Percentiles rank a stretch among this genome's conserved stretches.
phyloP scores from a whole-genome alignment of 2,888 invertebrate species.

The Sthenelais limicola region DNA sequence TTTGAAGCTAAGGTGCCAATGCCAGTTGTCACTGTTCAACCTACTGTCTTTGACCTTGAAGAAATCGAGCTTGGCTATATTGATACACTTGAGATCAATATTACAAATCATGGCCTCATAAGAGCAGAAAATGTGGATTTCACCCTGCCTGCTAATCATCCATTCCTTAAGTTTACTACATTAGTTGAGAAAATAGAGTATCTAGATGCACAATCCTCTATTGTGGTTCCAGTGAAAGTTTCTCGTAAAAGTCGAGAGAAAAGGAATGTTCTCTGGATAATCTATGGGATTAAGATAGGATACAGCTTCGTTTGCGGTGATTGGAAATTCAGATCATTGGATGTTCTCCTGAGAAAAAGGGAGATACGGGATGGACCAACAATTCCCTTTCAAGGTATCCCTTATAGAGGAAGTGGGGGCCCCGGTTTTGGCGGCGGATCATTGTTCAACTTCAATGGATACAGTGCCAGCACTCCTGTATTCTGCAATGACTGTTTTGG shows the following conservation, averaged over 20 bases:
- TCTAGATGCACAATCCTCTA: constrained; percentile 51
- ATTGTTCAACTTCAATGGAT: not conserved
- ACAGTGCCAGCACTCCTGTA: not conserved
- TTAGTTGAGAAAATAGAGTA: constrained; percentile 44
- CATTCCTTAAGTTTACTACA: constrained; percentile 51
- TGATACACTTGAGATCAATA: constrained; percentile 48
- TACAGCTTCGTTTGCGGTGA: constrained; percentile 1
- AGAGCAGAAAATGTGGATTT: constrained; percentile 54
- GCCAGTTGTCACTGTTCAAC: constrained; percentile 57
- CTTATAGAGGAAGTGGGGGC: too few relatives aligned
- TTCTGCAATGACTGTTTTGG: not conserved
- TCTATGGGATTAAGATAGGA: not conserved
- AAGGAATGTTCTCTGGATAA: not conserved
- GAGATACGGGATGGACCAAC: not conserved
- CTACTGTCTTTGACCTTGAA: constrained; percentile 50
- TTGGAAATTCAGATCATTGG: not conserved
- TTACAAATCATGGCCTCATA: constrained; percentile 57
- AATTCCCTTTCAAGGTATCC: too few relatives aligned
- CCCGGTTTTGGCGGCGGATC: too few relatives aligned
- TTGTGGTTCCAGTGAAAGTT: not conserved
- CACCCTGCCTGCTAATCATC: constrained; percentile 51
- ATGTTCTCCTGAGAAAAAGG: not conserved
- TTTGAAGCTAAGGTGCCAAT: constrained; percentile 58
- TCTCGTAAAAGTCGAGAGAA: not conserved
- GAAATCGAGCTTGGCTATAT: constrained; percentile 48